Base-by-base conservation (phyloP, 1,140 invertebrate genomes). In the Macrosteles quadrilineatus region DNA sequence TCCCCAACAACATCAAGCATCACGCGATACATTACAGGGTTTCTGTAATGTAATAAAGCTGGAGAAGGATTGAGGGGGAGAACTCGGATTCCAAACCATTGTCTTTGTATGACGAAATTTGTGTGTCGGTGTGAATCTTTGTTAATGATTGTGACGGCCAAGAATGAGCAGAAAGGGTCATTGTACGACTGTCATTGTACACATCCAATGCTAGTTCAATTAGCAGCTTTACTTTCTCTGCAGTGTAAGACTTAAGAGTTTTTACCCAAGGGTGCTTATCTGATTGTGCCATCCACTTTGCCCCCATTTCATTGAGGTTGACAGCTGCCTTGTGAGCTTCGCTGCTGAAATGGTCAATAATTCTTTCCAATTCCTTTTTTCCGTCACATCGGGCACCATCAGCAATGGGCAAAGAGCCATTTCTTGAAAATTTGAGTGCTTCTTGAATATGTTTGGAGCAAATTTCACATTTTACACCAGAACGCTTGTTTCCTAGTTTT, bases 201-300 rank as follows among this genome's bases (percentile, higher is more conserved):
- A 68, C 47, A 57, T 57, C 67, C n/a, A 57, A 19, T 4, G 67
- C 50, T 27, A 68, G 14, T 32, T 68, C 67, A 19, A 68, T 68
- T 21, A 68, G 45, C 23, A 47, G 29, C 23, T 36, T 68, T 36
- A 62, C 17, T 47, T 47, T 59, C 55, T 62, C 67, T 1, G 50
- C 40, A 36, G 27, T 32, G 11, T 68, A 47, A 21, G n/a, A 31
- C 55, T 68, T 62, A 59, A 68, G 50, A 30, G 29, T 12, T 6
- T 68, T 68, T 19, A 68, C 6, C 67, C 67, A 68, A 31, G 67
- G 67, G 25, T 68, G 53, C 55, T 68, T 31, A 31, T 62, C 29
- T 19, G 67, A 32, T 21, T 68, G 67, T 23, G 45, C 23, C 23
- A 62, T 21, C 67, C 67, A 68, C 17, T 43, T 9, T 43, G 17